phyloP scores from a whole-genome alignment of 2,888 invertebrate genomes.

The Ferrisia virgata region DNA sequence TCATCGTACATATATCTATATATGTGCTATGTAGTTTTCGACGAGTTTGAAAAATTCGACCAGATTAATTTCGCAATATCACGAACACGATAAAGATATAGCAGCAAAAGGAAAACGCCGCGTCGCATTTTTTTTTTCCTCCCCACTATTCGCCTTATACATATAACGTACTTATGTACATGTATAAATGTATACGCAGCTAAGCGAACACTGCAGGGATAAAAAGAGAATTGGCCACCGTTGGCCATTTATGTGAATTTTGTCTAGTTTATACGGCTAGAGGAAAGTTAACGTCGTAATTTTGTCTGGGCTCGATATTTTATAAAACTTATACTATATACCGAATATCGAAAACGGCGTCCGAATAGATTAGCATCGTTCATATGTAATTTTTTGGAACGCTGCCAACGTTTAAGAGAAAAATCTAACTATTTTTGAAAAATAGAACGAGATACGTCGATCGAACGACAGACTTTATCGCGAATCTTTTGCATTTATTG shows the following conservation, averaged over 20 bases:
- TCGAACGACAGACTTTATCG: neutral
- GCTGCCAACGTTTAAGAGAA: neutral
- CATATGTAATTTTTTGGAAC: neutral
- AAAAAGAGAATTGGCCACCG: neutral
- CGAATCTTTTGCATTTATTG: neutral
- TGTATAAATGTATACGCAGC: too few relatives aligned
- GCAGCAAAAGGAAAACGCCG: neutral
- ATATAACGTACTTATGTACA: too few relatives aligned
- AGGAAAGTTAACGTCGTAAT: conserved; percentile 4
- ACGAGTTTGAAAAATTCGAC: neutral
- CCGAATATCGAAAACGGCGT: neutral
- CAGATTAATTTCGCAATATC: neutral
- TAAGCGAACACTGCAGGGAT: too few relatives aligned
- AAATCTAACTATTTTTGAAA: neutral
- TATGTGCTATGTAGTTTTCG: too few relatives aligned
- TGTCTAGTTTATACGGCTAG: neutral
- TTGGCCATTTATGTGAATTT: neutral
- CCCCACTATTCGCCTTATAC: too few relatives aligned
- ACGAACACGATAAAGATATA: neutral
- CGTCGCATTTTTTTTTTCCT: neutral
- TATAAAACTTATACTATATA: too few relatives aligned
- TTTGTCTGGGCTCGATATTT: neutral
- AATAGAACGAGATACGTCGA: neutral
- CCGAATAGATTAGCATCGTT: conserved; percentile 5
- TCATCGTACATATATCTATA: neutral